These are phyloP conservation scores for Drosophila setifemur DNA, from an alignment of 1,140 invertebrate genomes.

Conservation along the genomic window DNA sequence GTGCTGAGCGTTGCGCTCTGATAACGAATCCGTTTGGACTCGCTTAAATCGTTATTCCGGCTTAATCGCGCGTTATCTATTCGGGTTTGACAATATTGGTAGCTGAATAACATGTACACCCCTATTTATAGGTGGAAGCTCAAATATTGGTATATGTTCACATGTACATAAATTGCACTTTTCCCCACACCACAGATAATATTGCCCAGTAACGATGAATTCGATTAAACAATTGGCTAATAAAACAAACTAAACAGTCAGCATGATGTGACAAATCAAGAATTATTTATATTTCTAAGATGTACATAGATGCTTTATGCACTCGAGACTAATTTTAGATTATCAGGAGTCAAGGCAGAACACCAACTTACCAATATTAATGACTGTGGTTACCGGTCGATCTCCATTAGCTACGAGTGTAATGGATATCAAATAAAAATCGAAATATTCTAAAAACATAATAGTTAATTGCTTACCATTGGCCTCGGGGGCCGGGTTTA, in stretches of 20 bases:
- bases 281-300: neutral
- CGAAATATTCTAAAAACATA: neutral
- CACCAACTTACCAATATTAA: constrained; percentile 59
- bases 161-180: neutral
- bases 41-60: neutral
- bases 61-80: constrained; percentile 19
- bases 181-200: neutral
- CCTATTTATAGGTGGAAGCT: neutral
- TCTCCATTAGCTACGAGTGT: constrained; percentile 20
- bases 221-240: neutral
- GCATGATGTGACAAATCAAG: constrained; percentile 16
- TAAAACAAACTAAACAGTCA: constrained; percentile 10
- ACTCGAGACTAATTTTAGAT: too few species aligned
- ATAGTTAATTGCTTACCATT: constrained; percentile 5
- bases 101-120: neutral
- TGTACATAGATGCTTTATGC: neutral
- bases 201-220: constrained; percentile 44
- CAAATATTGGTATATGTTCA: neutral
- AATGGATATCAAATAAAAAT: constrained; percentile 6
- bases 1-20: constrained; percentile 20
- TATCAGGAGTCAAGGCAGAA: too few species aligned
- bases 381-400: constrained; percentile 35
- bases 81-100: neutral
- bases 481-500: constrained; percentile 10
- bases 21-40: constrained; percentile 43